Evolutionary conservation across 2,113 vertebrate species (phyloP).

Genomic region (Galbula dea): DNA sequence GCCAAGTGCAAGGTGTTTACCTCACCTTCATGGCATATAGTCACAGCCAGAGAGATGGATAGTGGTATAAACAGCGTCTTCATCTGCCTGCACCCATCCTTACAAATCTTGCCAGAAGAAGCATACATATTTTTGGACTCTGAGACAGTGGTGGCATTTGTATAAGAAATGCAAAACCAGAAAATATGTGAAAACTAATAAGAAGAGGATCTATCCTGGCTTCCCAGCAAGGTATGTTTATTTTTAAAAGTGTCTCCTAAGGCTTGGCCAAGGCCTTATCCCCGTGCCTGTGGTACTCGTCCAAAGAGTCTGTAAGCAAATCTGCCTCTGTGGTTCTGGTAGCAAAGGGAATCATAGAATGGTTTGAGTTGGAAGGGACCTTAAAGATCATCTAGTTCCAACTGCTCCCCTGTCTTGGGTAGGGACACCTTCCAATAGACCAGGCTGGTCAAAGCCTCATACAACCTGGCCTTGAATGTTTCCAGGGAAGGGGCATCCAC

Average conservation of each 20-base stretch:
- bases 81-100: too few species aligned
- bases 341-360: too few species aligned
- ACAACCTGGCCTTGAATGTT: background rate
- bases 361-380: too few species aligned
- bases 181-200: background rate
- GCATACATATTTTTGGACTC: background rate
- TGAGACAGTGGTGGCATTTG: background rate
- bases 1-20: background rate
- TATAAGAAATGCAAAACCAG: background rate
- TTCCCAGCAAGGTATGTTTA: background rate
- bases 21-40: background rate
- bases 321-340: background rate
- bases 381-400: too few species aligned
- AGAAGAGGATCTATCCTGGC: background rate
- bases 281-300: background rate
- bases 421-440: too few species aligned
- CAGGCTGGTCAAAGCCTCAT: too few species aligned
- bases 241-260: background rate
- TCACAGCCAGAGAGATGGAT: background rate
- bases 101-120: too few species aligned
- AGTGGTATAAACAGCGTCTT: background rate
- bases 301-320: background rate
- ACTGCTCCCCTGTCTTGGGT: too few species aligned
- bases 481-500: background rate
- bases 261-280: background rate